Conservation (phyloP, 1,140 invertebrate species). For the Cepaea nemoralis region DNA sequence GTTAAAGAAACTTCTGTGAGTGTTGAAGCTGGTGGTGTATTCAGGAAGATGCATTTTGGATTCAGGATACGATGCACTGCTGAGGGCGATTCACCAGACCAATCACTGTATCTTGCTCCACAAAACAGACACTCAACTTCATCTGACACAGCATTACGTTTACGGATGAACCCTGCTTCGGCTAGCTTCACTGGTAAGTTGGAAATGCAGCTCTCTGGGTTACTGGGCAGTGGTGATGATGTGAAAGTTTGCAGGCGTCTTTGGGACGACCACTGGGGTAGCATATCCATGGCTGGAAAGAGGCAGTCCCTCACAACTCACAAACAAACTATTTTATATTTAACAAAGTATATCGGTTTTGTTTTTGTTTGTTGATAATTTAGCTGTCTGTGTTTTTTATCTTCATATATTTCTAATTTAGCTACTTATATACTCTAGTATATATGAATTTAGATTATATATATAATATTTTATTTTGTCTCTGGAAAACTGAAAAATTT, state of each 20-base stretch:
- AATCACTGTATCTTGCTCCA: slow-evolving; percentile 28
- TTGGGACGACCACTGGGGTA: not conserved
- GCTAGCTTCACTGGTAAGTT: slow-evolving; percentile 45
- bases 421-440: too few relatives aligned
- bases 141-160: slow-evolving; percentile 14
- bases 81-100: slow-evolving; percentile 44
- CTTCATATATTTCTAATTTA: too few relatives aligned
- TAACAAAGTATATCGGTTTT: not conserved
- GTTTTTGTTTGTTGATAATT: too few relatives aligned
- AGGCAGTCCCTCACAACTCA: not conserved
- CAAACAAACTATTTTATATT: not conserved
- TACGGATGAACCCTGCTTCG: slow-evolving; percentile 43
- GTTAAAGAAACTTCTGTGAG: not conserved
- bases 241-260: slow-evolving; percentile 36
- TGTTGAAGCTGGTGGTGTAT: slow-evolving; percentile 13
- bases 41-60: slow-evolving; percentile 42
- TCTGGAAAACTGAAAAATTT: too few relatives aligned
- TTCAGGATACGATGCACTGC: slow-evolving; percentile 45
- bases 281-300: not conserved
- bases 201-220: slow-evolving; percentile 7
- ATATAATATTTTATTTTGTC: too few relatives aligned
- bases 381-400: too few relatives aligned
- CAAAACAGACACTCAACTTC: slow-evolving; percentile 42
- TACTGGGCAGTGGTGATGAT: slow-evolving; percentile 26
- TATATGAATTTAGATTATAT: too few relatives aligned